Evolutionary conservation across 2,797 vertebrate genomes (phyloP).

Genomic region (Halcyon chelicuti): DNA sequence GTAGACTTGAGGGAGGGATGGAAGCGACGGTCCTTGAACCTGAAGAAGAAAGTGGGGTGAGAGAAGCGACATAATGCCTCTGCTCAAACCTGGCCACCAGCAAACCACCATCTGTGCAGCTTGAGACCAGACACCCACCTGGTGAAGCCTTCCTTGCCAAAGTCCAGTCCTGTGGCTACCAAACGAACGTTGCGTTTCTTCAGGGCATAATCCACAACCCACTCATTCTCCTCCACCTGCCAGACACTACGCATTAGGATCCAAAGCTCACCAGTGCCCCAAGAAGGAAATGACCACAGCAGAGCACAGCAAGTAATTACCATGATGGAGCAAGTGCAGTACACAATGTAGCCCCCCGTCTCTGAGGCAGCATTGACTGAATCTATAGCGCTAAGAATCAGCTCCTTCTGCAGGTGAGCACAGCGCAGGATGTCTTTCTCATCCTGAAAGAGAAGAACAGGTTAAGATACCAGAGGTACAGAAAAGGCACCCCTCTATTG

Average conservation of each 20-base stretch:
- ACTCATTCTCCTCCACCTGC: constrained; percentile 98
- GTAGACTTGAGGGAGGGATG: constrained; percentile 88
- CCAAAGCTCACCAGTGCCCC: neutral
- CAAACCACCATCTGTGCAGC: neutral
- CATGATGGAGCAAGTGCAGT: constrained; percentile 95
- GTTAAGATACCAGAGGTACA: neutral
- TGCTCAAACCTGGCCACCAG: neutral
- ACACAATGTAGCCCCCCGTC: constrained; percentile 92
- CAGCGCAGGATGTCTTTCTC: constrained; percentile 90
- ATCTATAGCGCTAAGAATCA: constrained; percentile 94
- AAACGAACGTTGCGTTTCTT: constrained; percentile 96
- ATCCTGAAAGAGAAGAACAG: constrained; percentile 79
- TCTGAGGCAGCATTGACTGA: constrained; percentile 90
- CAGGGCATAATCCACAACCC: constrained; percentile 97
- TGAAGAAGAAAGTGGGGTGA: constrained; percentile 40
- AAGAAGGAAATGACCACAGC: neutral
- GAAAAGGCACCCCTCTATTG: neutral
- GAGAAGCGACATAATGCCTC: neutral
- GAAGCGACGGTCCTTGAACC: constrained; percentile 93
- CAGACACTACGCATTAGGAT: neutral
- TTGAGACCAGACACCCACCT: constrained; percentile 76
- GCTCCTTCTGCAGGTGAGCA: constrained; percentile 95
- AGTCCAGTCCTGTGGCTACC: constrained; percentile 93
- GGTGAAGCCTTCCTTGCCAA: constrained; percentile 96
- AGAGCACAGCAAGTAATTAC: constrained; percentile 65